Base-by-base conservation (phyloP, 2,888 invertebrate genomes). In the Drosophila rubida region DNA sequence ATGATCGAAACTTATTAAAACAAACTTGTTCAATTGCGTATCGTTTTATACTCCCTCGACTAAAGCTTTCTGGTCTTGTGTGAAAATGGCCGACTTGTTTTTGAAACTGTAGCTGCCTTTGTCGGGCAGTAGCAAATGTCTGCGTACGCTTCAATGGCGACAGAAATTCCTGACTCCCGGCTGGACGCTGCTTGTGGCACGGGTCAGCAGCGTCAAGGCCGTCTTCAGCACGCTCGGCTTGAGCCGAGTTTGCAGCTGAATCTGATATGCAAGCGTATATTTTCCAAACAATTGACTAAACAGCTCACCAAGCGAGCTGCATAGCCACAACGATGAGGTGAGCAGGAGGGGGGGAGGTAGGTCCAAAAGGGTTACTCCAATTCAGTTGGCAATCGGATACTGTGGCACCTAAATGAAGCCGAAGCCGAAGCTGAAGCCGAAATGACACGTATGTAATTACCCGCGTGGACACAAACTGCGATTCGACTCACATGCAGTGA, bases 231-330 rank as follows among this genome's bases (percentile, higher is more conserved):
- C 79, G 82, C 78, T 76, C 57, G 74, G 79, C 69, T 77, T 75
- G 78, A 78, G 68, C 59, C 68, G 41, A 63, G 65, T 49, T 68
- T 68, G 49, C 32, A 68, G 44, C 55, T 45, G 51, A 51, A 59
- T 55, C 48, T 60, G 45, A 55, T 58, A 78, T 61, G 39, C 39
- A 51, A 19, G 27, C 41, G 51, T 41, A 61, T 61, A 59, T 90
- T 91, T 91, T 91, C 91, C 91, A 90, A 90, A 85, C 91, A 91
- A 91, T 91, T 91, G 90, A 89, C 86, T 83, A 83, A 90, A 87
- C 89, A 88, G 84, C 82, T 59, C 42, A 63, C 19, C 19, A 19
- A 19, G 19, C 19, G 19, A 19, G 1, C 19, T 19, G 19, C 27
- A 63, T 57, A 32, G 13, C 7, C 27, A 27, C 9, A 53, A 19